Evolutionary conservation across 2,797 vertebrate genomes (phyloP).

Genomic region (Moxostoma hubbsi): DNA sequence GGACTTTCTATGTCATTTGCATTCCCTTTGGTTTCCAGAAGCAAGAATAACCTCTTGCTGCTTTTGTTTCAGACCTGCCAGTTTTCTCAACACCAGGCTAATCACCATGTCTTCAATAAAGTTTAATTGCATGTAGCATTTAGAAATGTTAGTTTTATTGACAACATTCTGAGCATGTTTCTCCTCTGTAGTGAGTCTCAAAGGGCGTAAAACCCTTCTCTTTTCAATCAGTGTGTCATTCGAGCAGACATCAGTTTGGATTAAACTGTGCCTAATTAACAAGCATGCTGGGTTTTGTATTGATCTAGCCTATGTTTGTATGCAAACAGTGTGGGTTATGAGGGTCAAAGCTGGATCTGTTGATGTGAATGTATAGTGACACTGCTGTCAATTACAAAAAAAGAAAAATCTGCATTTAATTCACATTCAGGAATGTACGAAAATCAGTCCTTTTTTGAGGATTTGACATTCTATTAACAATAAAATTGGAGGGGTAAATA

Average conservation of each 20-base stretch:
- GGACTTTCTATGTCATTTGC: constrained; percentile 53
- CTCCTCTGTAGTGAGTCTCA: neutral
- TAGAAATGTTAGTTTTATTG: constrained; percentile 34
- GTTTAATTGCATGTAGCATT: constrained; percentile 44
- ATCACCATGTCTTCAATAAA: neutral
- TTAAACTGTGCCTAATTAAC: constrained; percentile 19
- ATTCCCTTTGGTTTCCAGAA: constrained; percentile 36
- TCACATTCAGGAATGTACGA: too few relatives aligned
- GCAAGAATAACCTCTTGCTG: constrained; percentile 23
- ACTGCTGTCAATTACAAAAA: neutral
- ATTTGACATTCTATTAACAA: neutral
- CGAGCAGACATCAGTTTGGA: constrained; percentile 12
- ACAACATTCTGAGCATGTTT: constrained; percentile 17
- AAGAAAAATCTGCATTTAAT: too few relatives aligned
- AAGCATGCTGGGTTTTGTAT: constrained; percentile 12
- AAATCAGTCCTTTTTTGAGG: too few relatives aligned
- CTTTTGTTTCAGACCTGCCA: too few relatives aligned
- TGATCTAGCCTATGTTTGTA: neutral
- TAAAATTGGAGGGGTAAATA: neutral
- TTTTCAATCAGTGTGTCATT: constrained; percentile 6
- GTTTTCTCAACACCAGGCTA: neutral
- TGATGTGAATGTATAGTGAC: neutral
- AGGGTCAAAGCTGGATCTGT: constrained; percentile 14
- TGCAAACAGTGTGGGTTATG: neutral
- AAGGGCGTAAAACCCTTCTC: constrained; percentile 2